Conservation (phyloP, 2,888 invertebrate species). For the Cerceris rybyensis region DNA sequence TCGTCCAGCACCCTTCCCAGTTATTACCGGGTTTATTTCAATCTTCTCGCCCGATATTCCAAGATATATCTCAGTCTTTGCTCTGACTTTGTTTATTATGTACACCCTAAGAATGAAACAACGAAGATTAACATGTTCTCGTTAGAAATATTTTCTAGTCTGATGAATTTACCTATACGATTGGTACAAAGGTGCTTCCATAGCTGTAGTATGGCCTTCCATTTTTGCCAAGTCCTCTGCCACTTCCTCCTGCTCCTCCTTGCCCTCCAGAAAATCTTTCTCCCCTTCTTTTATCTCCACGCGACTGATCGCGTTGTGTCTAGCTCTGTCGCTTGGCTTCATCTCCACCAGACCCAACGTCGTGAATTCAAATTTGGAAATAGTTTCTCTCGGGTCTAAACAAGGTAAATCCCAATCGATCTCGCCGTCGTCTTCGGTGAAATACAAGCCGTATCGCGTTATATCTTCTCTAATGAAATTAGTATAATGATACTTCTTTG, state of each 20-base stretch:
- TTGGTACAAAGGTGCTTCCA: slow-evolving; percentile 94
- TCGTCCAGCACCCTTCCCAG: slow-evolving; percentile 77
- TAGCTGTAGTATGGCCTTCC: slow-evolving; percentile 89
- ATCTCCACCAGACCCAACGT: slow-evolving; percentile 94
- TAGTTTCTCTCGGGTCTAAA: slow-evolving; percentile 92
- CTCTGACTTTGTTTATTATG: slow-evolving; percentile 90
- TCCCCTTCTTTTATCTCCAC: slow-evolving; percentile 80
- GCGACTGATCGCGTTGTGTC: slow-evolving; percentile 71
- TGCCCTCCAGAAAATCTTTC: slow-evolving; percentile 70
- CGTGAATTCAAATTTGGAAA: slow-evolving; percentile 96
- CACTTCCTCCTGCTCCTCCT: slow-evolving; percentile 72
- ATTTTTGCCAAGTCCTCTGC: slow-evolving; percentile 86
- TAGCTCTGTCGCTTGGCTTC: slow-evolving; percentile 82
- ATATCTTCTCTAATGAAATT: slow-evolving; percentile 82
- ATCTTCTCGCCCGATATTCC: slow-evolving; percentile 95
- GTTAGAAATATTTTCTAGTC: slow-evolving; percentile 6
- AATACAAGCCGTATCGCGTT: slow-evolving; percentile 92
- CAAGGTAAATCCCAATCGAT: slow-evolving; percentile 96
- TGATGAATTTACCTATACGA: slow-evolving; percentile 81
- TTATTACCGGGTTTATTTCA: slow-evolving; percentile 91
- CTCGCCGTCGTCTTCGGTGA: slow-evolving; percentile 98
- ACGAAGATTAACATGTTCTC: slow-evolving; percentile 8
- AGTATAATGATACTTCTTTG: neutral
- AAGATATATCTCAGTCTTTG: slow-evolving; percentile 92
- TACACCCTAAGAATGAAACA: slow-evolving; percentile 85